A percentile compares a stretch with the other conserved stretches of the same genome.
phyloP scores from a whole-genome alignment of 2,113 vertebrate species.

The Choloepus hoffmanni region DNA sequence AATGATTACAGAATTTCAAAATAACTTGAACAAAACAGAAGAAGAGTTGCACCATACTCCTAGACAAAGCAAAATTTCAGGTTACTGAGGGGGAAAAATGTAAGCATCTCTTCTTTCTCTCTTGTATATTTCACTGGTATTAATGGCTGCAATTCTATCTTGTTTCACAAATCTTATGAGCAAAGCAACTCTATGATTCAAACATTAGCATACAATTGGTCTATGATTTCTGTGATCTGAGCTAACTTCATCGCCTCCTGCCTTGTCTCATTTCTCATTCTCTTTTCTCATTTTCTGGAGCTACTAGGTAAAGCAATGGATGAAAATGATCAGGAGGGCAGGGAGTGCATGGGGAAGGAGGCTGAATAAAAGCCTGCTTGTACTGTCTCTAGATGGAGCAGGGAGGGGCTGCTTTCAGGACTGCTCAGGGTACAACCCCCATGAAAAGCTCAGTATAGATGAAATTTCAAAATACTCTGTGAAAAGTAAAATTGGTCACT shows the following conservation, averaged over 20 bases:
- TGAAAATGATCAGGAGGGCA: not conserved
- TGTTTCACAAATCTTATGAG: not conserved
- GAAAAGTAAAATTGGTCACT: not conserved
- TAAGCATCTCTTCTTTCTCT: not conserved
- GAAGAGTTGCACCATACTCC: not conserved
- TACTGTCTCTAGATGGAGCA: not conserved
- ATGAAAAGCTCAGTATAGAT: not conserved
- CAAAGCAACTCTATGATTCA: not conserved
- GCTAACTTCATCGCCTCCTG: not conserved
- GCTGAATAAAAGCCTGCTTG: not conserved
- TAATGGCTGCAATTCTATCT: not conserved
- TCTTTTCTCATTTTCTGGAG: not conserved
- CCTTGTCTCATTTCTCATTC: not conserved
- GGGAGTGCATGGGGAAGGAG: not conserved
- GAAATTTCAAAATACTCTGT: not conserved
- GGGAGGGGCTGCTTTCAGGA: not conserved
- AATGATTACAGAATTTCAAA: constrained; percentile 28
- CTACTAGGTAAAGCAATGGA: not conserved
- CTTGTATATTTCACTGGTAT: not conserved
- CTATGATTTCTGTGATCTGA: not conserved
- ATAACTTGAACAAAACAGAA: not conserved
- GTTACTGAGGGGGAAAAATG: not conserved
- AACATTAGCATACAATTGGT: not conserved
- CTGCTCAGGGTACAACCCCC: not conserved
- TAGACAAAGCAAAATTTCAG: not conserved